Base-by-base conservation (phyloP, 2,113 vertebrate genomes). In the Pterocles burchelli region DNA sequence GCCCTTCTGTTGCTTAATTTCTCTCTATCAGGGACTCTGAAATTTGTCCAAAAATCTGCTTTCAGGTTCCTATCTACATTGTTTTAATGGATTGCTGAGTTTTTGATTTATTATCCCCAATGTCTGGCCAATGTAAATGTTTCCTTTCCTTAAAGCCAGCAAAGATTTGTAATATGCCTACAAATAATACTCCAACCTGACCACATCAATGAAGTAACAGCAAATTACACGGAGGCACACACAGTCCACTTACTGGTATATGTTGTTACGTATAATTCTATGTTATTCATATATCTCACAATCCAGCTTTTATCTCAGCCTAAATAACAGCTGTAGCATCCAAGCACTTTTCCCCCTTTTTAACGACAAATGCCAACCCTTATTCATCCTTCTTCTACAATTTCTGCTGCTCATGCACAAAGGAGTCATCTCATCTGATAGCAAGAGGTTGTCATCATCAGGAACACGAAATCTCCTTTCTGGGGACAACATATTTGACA, bases 21-120 rank as follows among this genome's bases (percentile, higher is more conserved):
- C 49, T n/a, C 18, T 61, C 45, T 17, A 17, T 22, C 34, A 11
- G 43, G 31, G 55, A 25, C 51, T 68, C 2, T 34, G 73, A 34
- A 61, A 41, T 3, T 7, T 6, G 8, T 67, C 85, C 93, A 88
- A 55, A 74, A 78, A 55, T 70, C 59, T 61, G 17, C 96, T 86
- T 88, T 36, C 57, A 57, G 11, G 70, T 79, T 88, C 85, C 93
- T 59, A 13, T 28, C 41, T 70, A 61, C 79, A 66, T 89, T 90
- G 85, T 93, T 94, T 82, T 21, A 85, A 77, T 24, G 48, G 83
- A 59, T 88, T 62, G 95, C 83, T 87, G 92, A 94, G 75, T 80
- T 89, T 51, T 66, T 81, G 93, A 97, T 97, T 97, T 97, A 96
- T 96, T 76, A 91, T 57, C 89, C 91, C 45, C 8, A 68, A 49